Conservation (phyloP, 92 coral and sea anemone species). For the Heliopora coerulea region DNA sequence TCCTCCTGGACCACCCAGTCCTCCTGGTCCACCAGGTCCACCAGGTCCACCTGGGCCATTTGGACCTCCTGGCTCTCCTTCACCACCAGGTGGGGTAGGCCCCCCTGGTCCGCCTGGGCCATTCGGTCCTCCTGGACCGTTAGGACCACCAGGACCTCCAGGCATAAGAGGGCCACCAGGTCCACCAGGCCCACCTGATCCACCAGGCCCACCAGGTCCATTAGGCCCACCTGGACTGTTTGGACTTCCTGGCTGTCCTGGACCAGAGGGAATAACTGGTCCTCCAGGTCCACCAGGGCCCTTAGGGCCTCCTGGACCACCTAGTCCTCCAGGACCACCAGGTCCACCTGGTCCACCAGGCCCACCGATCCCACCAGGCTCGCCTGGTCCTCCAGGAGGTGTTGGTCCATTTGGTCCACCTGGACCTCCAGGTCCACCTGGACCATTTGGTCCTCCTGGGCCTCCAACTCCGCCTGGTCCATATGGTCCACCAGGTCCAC, state of each 20-base stretch:
- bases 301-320: slow-evolving; percentile 55
- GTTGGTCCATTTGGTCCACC: slow-evolving; percentile 15
- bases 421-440: slow-evolving; percentile 32
- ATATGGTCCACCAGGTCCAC: slow-evolving; percentile 65
- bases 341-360: slow-evolving; percentile 46
- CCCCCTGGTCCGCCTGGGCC: slow-evolving; percentile 38
- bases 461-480: slow-evolving; percentile 56
- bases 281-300: slow-evolving; percentile 70
- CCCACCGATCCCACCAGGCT: slow-evolving; percentile 22
- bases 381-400: slow-evolving; percentile 36
- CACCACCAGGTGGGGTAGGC: slow-evolving; percentile 21
- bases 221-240: slow-evolving; percentile 27
- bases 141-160: slow-evolving; percentile 47
- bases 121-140: slow-evolving; percentile 40
- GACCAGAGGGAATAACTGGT: slow-evolving; percentile 62
- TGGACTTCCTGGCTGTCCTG: slow-evolving; percentile 48
- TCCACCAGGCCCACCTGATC: slow-evolving; percentile 54
- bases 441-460: slow-evolving; percentile 22
- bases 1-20: slow-evolving; percentile 60
- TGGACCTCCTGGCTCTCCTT: slow-evolving; percentile 39
- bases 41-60: slow-evolving; percentile 39
- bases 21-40: slow-evolving; percentile 42
- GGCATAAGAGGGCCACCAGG: slow-evolving; percentile 64
- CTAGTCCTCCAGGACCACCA: slow-evolving; percentile 54
- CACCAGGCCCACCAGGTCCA: slow-evolving; percentile 19